phyloP scores from a whole-genome alignment of 2,888 invertebrate species.

The Petrophora chlorosata region DNA sequence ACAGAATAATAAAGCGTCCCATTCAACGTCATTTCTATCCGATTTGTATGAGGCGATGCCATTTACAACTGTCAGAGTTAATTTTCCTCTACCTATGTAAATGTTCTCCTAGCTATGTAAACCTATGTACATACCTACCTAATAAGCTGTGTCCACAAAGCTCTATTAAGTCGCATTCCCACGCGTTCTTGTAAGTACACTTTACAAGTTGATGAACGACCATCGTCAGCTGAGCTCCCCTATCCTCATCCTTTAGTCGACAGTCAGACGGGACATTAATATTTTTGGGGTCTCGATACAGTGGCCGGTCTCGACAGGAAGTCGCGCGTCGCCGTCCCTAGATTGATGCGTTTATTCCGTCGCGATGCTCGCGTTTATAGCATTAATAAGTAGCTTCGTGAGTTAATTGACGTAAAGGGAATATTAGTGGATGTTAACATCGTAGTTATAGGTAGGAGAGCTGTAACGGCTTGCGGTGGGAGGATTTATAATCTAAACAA shows the following conservation, averaged over 20 bases:
- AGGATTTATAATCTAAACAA: not conserved
- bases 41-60: constrained; percentile 24
- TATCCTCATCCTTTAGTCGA: constrained; percentile 32
- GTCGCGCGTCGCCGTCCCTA: constrained; percentile 41
- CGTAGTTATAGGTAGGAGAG: constrained; percentile 13
- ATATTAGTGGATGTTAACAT: constrained; percentile 26
- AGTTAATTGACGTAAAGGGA: constrained; percentile 34
- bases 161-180: constrained; percentile 44
- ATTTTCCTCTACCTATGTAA: constrained; percentile 30
- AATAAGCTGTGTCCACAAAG: constrained; percentile 39
- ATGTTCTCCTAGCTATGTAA: constrained; percentile 11
- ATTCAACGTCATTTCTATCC: constrained; percentile 14
- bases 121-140: constrained; percentile 26
- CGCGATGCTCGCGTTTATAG: constrained; percentile 36
- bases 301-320: constrained; percentile 44
- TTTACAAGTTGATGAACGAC: constrained; percentile 42
- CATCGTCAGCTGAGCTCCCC: constrained; percentile 38
- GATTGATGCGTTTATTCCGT: constrained; percentile 44
- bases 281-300: constrained; percentile 37
- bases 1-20: constrained; percentile 26
- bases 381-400: constrained; percentile 35
- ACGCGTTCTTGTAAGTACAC: constrained; percentile 38
- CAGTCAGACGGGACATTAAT: constrained; percentile 32
- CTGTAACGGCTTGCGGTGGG: not conserved
- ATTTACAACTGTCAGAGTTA: constrained; percentile 33